Percentiles rank a stretch among this genome's conserved stretches.
Evolutionary conservation across 2,797 vertebrate genomes (phyloP).

Genomic region (Alauda arvensis): DNA sequence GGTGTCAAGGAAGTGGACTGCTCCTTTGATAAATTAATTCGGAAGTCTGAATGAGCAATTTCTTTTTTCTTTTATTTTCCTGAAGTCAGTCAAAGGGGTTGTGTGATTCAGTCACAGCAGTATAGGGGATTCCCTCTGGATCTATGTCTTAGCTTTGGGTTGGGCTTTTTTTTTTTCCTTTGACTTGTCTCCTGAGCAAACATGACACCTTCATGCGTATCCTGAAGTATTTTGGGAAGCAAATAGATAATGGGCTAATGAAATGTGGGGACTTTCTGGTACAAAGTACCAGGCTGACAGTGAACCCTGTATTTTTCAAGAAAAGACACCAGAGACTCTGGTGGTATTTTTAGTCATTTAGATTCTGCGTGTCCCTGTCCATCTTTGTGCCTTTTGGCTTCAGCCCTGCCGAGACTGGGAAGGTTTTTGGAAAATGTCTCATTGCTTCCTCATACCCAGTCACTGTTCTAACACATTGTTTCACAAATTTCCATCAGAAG

Average conservation of each 20-base stretch:
- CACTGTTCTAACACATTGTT: background rate
- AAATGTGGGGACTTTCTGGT: slow-evolving; percentile 2
- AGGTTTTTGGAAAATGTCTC: background rate
- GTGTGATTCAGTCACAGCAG: background rate
- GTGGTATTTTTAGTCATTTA: background rate
- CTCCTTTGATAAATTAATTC: background rate
- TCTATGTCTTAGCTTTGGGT: background rate
- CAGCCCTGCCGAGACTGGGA: background rate
- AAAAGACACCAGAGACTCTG: background rate
- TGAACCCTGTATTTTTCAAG: background rate
- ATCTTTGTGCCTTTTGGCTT: background rate
- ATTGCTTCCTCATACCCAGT: background rate
- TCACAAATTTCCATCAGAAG: background rate
- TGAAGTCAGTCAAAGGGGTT: background rate
- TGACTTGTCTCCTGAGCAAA: background rate
- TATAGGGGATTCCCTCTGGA: slow-evolving; percentile 20
- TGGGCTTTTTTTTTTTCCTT: background rate
- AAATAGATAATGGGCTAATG: slow-evolving; percentile 4
- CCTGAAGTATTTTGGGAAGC: slow-evolving; percentile 29
- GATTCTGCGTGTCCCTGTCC: background rate
- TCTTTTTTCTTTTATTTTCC: background rate
- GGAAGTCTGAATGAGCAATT: background rate
- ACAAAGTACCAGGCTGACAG: background rate
- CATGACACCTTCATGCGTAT: background rate
- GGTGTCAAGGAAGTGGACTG: background rate